Evolutionary conservation across 2,797 vertebrate species (phyloP).

Genomic region (Linurgus olivaceus): DNA sequence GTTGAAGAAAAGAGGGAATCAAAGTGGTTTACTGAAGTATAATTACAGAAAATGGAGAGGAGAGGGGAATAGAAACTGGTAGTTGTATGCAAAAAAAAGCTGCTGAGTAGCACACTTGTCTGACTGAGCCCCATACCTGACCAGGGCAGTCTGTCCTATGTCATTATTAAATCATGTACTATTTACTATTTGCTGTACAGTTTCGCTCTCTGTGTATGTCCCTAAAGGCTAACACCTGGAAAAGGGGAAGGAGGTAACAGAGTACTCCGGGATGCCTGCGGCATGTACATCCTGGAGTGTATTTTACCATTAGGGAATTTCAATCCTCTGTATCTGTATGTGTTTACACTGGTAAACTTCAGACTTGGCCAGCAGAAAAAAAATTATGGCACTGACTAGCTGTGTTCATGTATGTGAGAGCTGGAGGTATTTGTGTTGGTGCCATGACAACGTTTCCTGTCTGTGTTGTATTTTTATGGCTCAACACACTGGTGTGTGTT

Average conservation of each 20-base stretch:
- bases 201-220: not conserved
- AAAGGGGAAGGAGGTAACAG: not conserved
- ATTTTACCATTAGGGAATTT: not conserved
- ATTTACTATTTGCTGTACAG: not conserved
- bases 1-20: not conserved
- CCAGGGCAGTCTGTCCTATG: not conserved
- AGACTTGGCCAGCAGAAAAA: not conserved
- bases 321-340: not conserved
- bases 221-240: not conserved
- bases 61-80: not conserved
- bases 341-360: not conserved
- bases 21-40: not conserved
- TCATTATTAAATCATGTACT: not conserved
- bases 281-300: not conserved
- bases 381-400: not conserved
- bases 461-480: not conserved
- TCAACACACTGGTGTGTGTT: rapidly evolving
- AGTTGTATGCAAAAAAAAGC: not conserved
- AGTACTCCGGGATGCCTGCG: not conserved
- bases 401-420: not conserved
- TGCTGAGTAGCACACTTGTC: not conserved
- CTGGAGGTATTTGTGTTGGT: not conserved
- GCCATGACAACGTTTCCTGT: not conserved
- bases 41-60: not conserved
- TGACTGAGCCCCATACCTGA: not conserved